Base-by-base conservation (phyloP, 2,888 invertebrate genomes). In the Hemistola chrysoprasaria region DNA sequence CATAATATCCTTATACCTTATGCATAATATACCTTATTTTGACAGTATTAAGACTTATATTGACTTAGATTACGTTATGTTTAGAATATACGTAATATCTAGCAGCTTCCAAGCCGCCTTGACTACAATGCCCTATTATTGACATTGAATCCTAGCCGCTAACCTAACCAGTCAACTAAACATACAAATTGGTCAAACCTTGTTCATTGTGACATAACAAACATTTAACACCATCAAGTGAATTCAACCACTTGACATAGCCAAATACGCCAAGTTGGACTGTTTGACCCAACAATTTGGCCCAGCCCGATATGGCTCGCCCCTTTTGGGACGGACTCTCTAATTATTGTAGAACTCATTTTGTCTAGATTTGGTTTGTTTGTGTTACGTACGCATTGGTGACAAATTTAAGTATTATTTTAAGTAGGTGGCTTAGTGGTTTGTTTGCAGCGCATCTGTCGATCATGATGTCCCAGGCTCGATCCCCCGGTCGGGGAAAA, bases 301-400 rank as follows among this genome's bases (percentile, higher is more conserved):
- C 49, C 51, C 40, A 24, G 34, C 80, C 79, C 36, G 59, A 80
- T 65, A 78, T 60, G 83, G 83, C 22, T 11, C 53, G 58, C 59
- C 65, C 72, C 74, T 79, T 80, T 83, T 82, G 56, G 76, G 78
- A 72, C 7, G 28, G 33, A 24, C 54, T 45, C 62, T 73, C 81
- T 84, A 84, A 83, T 78, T 78, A 74, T 60, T 68, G 65, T 64
- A 52, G 62, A 70, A 62, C 64, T 73, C 69, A 71, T 67, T 64
- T 59, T 57, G 57, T 39, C 55, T 59, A 31, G 31, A 54, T 62
- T 59, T 42, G 65, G 62, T 34, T 11, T 56, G 54, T 65, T 62
- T 65, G 57, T 53, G 49, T 65, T 56, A 52, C 56, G 56, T 56
- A 16, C 4, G 16, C 16, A 53, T 53, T 45, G 30, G n/a, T 46